These are phyloP conservation scores for Electrona antarctica DNA, from an alignment of 2,113 vertebrate species.

Conservation along the genomic window DNA sequence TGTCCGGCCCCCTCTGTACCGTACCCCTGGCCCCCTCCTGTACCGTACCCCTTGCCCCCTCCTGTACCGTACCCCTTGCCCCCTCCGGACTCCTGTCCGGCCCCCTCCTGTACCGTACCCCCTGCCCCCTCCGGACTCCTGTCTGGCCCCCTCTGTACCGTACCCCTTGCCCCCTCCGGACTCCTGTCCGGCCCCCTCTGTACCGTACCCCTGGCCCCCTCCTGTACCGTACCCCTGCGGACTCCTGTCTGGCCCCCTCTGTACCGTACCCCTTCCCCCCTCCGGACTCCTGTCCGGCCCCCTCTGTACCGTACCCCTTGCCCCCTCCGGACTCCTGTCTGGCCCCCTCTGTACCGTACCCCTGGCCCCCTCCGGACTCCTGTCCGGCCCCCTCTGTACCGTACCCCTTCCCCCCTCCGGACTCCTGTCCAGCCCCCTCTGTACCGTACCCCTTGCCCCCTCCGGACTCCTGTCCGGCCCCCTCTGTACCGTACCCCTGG, in stretches of 20 bases:
- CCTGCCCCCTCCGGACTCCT: slow-evolving; percentile 33
- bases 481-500: too few relatives aligned
- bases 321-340: slow-evolving; percentile 44
- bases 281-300: slow-evolving; percentile 36
- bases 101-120: neutral
- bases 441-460: slow-evolving; percentile 18
- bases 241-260: slow-evolving; percentile 34
- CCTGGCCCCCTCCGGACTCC: slow-evolving; percentile 34
- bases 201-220: slow-evolving; percentile 21
- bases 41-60: slow-evolving; percentile 21
- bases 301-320: slow-evolving; percentile 1
- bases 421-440: slow-evolving; percentile 34
- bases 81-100: slow-evolving; percentile 25
- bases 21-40: too few relatives aligned
- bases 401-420: slow-evolving; percentile 29
- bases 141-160: slow-evolving; percentile 28
- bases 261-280: slow-evolving; percentile 17
- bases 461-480: slow-evolving; percentile 36
- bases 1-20: slow-evolving; percentile 30
- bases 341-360: slow-evolving; percentile 9
- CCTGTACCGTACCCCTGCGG: too few relatives aligned
- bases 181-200: slow-evolving; percentile 31
- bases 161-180: slow-evolving; percentile 32
- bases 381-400: slow-evolving; percentile 29
- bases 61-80: slow-evolving; percentile 37